Percentiles rank a stretch among this genome's conserved stretches.
These are phyloP conservation scores for Tupiocoris notatus DNA, from an alignment of 2,888 invertebrate genomes.

Conservation along the genomic window DNA sequence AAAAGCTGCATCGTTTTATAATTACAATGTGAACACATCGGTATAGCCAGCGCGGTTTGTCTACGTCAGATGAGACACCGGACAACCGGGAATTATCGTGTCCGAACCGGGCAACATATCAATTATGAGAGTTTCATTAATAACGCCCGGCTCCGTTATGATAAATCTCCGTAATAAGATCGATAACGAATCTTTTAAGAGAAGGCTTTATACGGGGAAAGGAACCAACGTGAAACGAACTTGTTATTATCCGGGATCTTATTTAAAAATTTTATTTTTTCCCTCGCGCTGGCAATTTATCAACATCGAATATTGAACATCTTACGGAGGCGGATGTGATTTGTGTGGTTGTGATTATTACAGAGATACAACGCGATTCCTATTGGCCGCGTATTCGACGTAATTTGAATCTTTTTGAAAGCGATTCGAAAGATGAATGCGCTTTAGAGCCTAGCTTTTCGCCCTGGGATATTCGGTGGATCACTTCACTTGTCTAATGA, in stretches of 20 bases:
- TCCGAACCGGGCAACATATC: conserved; percentile 29
- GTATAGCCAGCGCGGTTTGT: conserved; percentile 8
- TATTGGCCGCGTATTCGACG: background rate
- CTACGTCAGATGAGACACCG: conserved; percentile 21
- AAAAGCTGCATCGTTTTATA: background rate
- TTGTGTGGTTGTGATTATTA: background rate
- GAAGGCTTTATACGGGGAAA: background rate
- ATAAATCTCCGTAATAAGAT: conserved; percentile 36
- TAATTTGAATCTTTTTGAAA: background rate
- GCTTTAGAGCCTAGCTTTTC: too few relatives aligned
- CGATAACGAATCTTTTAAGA: conserved; percentile 30
- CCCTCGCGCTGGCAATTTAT: conserved; percentile 9
- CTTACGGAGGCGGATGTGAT: background rate
- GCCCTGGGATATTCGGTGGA: too few relatives aligned
- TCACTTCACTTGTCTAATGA: too few relatives aligned
- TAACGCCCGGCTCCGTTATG: conserved; percentile 29
- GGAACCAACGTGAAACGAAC: conserved; percentile 7
- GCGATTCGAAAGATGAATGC: background rate
- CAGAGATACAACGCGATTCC: background rate
- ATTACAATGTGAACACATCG: conserved; percentile 12
- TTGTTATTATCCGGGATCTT: conserved; percentile 13
- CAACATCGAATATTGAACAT: background rate
- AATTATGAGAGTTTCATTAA: conserved; percentile 32
- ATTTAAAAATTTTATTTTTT: background rate
- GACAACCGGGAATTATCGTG: conserved; percentile 36